Evolutionary conservation across 2,797 vertebrate genomes (phyloP), one percentile per base, ranked within the genome.

Genomic region (Mormyrops boulengeri): DNA sequence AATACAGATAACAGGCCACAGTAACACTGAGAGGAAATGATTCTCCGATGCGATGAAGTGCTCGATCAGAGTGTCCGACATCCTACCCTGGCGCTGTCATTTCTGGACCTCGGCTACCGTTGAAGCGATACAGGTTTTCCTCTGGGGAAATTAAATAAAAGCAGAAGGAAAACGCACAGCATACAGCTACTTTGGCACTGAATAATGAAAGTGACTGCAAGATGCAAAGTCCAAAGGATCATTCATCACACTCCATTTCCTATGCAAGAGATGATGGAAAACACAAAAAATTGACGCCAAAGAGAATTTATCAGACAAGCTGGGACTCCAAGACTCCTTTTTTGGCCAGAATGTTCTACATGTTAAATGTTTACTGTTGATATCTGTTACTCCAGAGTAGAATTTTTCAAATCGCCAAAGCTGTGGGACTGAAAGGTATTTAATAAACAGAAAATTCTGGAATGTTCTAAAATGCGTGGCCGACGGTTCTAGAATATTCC

Each of bases 131-230:
- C 92, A 90, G 88, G 84, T 89, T 89, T 80, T 91, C 91, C 92
- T 73, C 86, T 3, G 41, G 90, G 90, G 91, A 91, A 91, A 73
- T 87, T 73, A 89, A 12, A 69, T 62, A 11, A 8, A 85, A 82
- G 17, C 41, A 38, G 55, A 22, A 87, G 52, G 88, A 90, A 91
- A 90, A 91, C 90, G 92, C 90, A 89, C 90, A 90, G 87, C 91
- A 89, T 90, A 92, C 92, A 91, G 91, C 91, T 84, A 80, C 89
- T 88, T 88, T 87, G 88, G 62, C 91, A 91, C 88, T 94, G 93
- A 95, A 93, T 94, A 92, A 92, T 93, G 91, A 93, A 93, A 92
- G 89, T 88, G 88, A 92, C 91, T 92, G 85, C 22, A 41, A 91
- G 89, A 91, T 90, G 91, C 90, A 90, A 90, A 90, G 92, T 93